Conservation (phyloP, 2,113 vertebrate genomes). For the Cnemophilus loriae region DNA sequence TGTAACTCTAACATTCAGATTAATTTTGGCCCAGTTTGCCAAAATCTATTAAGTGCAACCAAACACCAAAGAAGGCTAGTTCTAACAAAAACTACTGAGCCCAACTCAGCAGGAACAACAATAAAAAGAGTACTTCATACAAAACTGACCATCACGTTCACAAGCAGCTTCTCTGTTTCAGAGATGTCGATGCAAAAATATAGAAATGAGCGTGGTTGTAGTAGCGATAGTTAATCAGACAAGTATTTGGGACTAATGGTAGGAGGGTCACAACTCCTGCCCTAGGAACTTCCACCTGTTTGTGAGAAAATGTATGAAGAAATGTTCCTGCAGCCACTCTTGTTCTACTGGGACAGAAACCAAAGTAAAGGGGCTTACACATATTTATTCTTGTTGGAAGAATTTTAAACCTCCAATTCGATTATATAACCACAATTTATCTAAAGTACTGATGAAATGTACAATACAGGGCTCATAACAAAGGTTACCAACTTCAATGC, state of each 20-base stretch:
- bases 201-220: accelerated
- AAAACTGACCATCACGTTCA: not conserved
- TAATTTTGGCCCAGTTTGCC: not conserved
- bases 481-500: not conserved
- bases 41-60: not conserved
- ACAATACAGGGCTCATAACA: not conserved
- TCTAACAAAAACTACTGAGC: not conserved
- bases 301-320: not conserved
- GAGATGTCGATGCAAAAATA: not conserved
- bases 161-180: not conserved
- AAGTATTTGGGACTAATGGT: not conserved
- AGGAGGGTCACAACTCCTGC: not conserved
- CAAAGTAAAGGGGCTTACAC: not conserved
- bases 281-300: not conserved
- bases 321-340: not conserved
- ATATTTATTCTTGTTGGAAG: not conserved
- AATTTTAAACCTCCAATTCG: not conserved
- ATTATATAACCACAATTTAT: not conserved
- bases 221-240: accelerated
- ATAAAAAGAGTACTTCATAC: not conserved
- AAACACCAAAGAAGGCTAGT: not conserved
- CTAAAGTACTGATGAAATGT: not conserved
- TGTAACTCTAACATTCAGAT: not conserved
- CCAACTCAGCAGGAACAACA: not conserved
- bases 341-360: not conserved